These are phyloP conservation scores for Anguilla megastoma DNA, from an alignment of 2,797 vertebrate species.

Conservation along the genomic window DNA sequence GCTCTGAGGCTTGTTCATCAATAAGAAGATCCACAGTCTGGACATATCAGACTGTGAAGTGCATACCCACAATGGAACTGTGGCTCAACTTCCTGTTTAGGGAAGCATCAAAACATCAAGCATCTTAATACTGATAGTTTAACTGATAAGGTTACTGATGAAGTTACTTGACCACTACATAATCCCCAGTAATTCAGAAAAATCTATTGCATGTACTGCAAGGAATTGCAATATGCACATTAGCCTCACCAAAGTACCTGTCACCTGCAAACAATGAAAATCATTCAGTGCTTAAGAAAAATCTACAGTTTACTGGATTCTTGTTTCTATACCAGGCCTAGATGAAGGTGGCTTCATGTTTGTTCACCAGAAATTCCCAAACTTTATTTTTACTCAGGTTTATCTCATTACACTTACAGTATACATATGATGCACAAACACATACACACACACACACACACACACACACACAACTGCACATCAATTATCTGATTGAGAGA, in stretches of 20 bases:
- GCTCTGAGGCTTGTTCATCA: background rate
- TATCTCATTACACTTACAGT: background rate
- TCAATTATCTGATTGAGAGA: background rate
- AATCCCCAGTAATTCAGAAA: too few relatives aligned
- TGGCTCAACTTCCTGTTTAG: background rate
- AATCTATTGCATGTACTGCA: too few relatives aligned
- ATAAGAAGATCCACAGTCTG: background rate
- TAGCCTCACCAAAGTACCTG: too few relatives aligned
- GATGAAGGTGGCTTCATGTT: background rate
- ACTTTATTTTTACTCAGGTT: background rate
- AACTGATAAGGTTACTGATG: too few relatives aligned
- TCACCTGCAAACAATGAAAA: too few relatives aligned
- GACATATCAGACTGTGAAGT: background rate
- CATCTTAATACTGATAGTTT: background rate
- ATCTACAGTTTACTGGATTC: too few relatives aligned
- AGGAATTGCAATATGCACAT: too few relatives aligned
- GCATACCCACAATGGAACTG: background rate
- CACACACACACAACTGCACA: background rate
- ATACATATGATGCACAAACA: background rate
- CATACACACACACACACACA: conserved; percentile 10
- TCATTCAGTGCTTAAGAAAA: too few relatives aligned
- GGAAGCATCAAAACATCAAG: background rate
- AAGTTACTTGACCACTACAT: too few relatives aligned
- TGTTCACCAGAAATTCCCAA: background rate
- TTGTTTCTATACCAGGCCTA: too few relatives aligned